These are phyloP conservation scores for Columba guinea DNA, from an alignment of 2,797 vertebrate genomes.

Conservation along the genomic window DNA sequence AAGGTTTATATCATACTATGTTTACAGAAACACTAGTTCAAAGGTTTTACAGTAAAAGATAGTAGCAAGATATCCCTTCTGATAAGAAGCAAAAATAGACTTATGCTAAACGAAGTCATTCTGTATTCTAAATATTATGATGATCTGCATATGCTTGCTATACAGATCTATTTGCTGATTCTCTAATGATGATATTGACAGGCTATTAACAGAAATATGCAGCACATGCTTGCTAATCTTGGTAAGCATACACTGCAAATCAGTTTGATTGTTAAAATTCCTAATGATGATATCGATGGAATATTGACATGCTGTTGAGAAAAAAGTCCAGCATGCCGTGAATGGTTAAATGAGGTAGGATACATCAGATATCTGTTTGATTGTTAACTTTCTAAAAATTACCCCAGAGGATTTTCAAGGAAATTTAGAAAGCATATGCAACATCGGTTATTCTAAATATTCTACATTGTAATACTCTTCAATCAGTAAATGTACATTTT, in stretches of 20 bases:
- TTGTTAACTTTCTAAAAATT: conserved; percentile 2
- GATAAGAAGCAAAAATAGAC: not conserved
- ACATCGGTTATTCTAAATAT: not conserved
- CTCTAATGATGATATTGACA: not conserved
- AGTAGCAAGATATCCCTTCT: not conserved
- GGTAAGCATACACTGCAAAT: conserved; percentile 31
- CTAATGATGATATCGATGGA: conserved; percentile 39
- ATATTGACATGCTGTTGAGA: conserved; percentile 35
- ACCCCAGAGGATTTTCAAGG: not conserved
- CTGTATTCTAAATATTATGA: conserved; percentile 19
- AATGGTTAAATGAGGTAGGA: not conserved
- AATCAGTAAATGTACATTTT: not conserved
- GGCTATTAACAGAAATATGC: conserved; percentile 58
- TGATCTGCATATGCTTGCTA: conserved; percentile 2
- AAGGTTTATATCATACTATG: not conserved
- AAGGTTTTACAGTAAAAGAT: not conserved
- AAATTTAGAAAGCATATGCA: not conserved
- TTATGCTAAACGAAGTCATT: not conserved
- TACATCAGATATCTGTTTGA: not conserved
- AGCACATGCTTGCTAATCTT: not conserved
- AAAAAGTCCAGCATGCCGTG: not conserved
- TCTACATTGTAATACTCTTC: not conserved
- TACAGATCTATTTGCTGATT: conserved; percentile 19
- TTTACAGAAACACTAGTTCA: conserved; percentile 1
- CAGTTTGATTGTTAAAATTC: conserved; percentile 51